phyloP scores from a whole-genome alignment of 2,113 vertebrate species.

The Apistogramma diplotaenia region DNA sequence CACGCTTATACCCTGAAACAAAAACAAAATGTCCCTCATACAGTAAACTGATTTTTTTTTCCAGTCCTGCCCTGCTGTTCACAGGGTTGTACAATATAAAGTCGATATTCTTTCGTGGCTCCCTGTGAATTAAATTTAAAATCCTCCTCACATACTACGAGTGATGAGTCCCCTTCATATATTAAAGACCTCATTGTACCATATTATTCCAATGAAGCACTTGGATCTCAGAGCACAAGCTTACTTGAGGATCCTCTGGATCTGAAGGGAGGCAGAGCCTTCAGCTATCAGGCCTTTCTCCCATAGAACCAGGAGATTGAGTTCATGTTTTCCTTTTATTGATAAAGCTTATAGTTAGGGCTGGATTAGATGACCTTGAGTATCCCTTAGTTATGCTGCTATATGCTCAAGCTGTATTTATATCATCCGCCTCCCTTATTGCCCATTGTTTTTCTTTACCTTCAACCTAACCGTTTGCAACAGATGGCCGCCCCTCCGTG shows the following conservation, averaged over 20 bases:
- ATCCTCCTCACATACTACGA: too few species aligned
- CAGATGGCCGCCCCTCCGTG: neutral
- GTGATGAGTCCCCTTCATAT: neutral
- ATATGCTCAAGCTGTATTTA: neutral
- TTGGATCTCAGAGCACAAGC: neutral
- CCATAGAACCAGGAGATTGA: neutral
- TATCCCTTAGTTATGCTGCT: neutral
- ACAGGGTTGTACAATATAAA: neutral
- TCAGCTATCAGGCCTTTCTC: neutral
- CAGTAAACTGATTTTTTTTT: neutral
- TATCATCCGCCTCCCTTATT: neutral
- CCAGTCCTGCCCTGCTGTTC: neutral
- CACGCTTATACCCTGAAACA: conserved; percentile 83
- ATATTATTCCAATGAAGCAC: neutral
- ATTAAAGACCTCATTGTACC: neutral
- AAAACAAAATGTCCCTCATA: neutral
- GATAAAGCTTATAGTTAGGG: neutral
- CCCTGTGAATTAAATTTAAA: too few species aligned
- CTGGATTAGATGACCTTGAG: neutral
- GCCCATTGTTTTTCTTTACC: neutral
- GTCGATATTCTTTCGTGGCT: neutral
- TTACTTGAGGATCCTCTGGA: neutral
- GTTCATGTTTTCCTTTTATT: neutral
- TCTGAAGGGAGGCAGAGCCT: neutral
- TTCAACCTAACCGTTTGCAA: neutral